Evolutionary conservation across 2,888 invertebrate genomes (phyloP), one percentile per base, ranked within the genome.

Genomic region (Dryobotodes eremita): DNA sequence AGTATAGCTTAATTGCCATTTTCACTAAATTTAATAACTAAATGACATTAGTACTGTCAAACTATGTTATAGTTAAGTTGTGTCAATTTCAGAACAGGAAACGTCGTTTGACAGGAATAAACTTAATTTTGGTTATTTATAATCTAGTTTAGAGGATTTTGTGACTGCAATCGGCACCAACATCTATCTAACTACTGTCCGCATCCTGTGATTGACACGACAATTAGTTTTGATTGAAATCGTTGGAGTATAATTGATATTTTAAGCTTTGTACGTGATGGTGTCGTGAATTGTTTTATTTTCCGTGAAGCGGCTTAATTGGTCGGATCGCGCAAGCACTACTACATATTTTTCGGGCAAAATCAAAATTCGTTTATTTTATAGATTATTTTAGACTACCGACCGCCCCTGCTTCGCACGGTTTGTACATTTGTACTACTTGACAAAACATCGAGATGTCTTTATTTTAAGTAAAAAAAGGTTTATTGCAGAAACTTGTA

Each of bases 181-280:
- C 31, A 36, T 36, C 42, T 42, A 6, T 5, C 42, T 42, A 42
- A 31, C 5, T 20, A 17, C 65, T 53, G 15, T 15, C 36, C 13
- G 53, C 59, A 31, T 26, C 48, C 70, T 66, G 84, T 66, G 42
- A 57, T 57, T 81, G 71, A 61, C 55, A 79, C 13, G 31, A 61
- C 79, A 70, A 71, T 83, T 71, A 71, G 26, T 31, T 83, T 83
- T 79, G 59, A 78, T 81, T 83, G 65, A 46, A 71, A 48, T 79
- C 61, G 66, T 71, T 68, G 61, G 46, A 83, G 36, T 53, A 57
- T 71, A 71, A 71, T 83, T 71, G 42, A 66, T 79, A 84, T 84
- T 79, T 76, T 66, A 53, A 57, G 55, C 11, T 68, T 59, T 65
- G 8, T 36, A 48, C 53, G 50, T 59, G 57, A 50, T 26, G 15